These are phyloP conservation scores for Mylabris phalerata DNA, from an alignment of 1,140 invertebrate genomes.

Conservation along the genomic window DNA sequence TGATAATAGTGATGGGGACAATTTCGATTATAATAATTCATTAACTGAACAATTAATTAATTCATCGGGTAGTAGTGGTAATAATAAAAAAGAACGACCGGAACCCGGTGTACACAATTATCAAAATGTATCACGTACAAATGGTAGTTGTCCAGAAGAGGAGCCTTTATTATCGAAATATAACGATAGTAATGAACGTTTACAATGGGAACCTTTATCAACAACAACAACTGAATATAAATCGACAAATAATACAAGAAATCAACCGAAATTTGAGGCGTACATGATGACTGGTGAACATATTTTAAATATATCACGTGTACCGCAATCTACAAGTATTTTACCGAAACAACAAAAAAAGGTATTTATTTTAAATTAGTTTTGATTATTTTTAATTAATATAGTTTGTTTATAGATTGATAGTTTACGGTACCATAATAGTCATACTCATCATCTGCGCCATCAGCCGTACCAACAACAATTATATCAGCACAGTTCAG, in stretches of 20 bases:
- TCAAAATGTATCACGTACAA: constrained; percentile 32
- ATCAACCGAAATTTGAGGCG: constrained; percentile 66
- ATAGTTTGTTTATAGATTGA: constrained; percentile 41
- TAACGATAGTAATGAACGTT: constrained; percentile 43
- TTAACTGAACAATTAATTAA: no score
- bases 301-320: constrained; percentile 83
- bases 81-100: constrained; percentile 3
- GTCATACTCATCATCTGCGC: constrained; percentile 46
- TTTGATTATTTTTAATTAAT: neutral
- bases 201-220: constrained; percentile 49
- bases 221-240: constrained; percentile 31
- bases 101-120: neutral
- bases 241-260: constrained; percentile 28
- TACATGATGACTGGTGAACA: constrained; percentile 97
- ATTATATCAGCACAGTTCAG: constrained; percentile 56
- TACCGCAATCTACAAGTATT: constrained; percentile 56
- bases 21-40: no score
- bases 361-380: constrained; percentile 34
- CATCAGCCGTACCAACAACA: constrained; percentile 32
- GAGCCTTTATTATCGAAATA: constrained; percentile 40
- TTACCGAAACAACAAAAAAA: constrained; percentile 59
- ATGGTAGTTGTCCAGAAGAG: constrained; percentile 45
- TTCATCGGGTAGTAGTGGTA: neutral
- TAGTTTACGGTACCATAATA: constrained; percentile 45
- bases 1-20: constrained; percentile 28